Conservation (phyloP, 2,888 invertebrate species). For the Homarus gammarus region DNA sequence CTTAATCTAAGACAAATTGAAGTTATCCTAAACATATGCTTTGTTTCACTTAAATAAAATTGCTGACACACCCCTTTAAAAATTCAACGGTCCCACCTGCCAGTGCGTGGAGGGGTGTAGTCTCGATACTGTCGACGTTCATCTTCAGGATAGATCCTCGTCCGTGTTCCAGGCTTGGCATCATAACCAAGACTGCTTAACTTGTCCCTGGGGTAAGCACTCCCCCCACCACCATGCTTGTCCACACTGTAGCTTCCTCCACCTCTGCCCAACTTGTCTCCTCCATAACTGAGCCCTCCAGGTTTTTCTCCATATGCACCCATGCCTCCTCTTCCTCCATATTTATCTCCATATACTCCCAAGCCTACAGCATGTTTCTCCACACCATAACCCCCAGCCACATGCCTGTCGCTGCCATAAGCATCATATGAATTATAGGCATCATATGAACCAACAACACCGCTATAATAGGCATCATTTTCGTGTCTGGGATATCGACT, state of each 20-base stretch:
- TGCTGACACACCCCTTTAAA: too few species aligned
- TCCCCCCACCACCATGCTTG: constrained; percentile 31
- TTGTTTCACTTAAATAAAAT: too few species aligned
- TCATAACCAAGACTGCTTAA: constrained; percentile 28
- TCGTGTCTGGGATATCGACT: constrained; percentile 48
- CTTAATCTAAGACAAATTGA: too few species aligned
- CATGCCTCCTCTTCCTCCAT: constrained; percentile 35
- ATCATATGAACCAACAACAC: constrained; percentile 7
- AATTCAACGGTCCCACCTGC: constrained; percentile 3
- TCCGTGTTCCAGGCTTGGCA: constrained; percentile 33
- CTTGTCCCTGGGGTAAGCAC: constrained; percentile 44
- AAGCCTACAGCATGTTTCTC: constrained; percentile 15
- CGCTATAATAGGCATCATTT: constrained; percentile 19
- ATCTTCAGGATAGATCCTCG: constrained; percentile 47
- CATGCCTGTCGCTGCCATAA: constrained; percentile 11
- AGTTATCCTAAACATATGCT: too few species aligned
- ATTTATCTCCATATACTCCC: constrained; percentile 16
- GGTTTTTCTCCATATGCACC: constrained; percentile 33
- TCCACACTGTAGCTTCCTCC: constrained; percentile 15
- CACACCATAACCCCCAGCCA: constrained; percentile 11
- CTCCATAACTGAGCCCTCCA: constrained; percentile 9
- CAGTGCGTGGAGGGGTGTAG: constrained; percentile 38
- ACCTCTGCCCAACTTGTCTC: constrained; percentile 40
- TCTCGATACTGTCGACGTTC: constrained; percentile 35
- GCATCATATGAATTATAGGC: constrained; percentile 21